Evolutionary conservation across 2,113 vertebrate genomes (phyloP).

Genomic region (Nyctibius bracteatus): DNA sequence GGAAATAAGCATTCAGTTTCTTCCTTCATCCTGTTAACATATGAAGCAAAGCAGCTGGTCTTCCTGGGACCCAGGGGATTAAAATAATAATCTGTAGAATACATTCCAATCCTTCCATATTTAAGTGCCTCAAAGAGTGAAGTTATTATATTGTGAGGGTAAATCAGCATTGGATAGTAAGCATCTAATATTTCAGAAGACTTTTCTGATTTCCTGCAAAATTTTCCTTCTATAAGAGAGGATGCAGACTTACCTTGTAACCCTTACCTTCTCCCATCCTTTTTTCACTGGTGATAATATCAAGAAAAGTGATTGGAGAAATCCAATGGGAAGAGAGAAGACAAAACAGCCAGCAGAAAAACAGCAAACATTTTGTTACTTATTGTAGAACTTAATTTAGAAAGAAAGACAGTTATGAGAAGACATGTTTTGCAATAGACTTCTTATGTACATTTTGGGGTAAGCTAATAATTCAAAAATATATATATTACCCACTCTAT

Average conservation of each 20-base stretch:
- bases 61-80: background rate
- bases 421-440: background rate
- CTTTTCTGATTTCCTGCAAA: background rate
- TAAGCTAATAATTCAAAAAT: background rate
- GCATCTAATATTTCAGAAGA: background rate
- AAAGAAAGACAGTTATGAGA: background rate
- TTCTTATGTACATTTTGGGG: background rate
- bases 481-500: background rate
- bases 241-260: background rate
- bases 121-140: background rate
- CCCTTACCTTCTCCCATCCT: background rate
- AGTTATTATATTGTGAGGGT: background rate
- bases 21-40: background rate
- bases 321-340: background rate
- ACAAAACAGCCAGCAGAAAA: background rate
- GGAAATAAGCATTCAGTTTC: background rate
- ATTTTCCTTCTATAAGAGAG: background rate
- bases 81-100: background rate
- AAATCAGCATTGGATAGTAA: background rate
- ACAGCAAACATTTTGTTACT: rapidly evolving
- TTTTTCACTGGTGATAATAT: background rate
- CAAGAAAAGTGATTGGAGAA: background rate
- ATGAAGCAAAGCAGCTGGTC: background rate
- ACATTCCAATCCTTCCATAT: background rate
- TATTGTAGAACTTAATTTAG: background rate